phyloP scores from a whole-genome alignment of 2,888 invertebrate species.

The Glaucopsyche alexis region DNA sequence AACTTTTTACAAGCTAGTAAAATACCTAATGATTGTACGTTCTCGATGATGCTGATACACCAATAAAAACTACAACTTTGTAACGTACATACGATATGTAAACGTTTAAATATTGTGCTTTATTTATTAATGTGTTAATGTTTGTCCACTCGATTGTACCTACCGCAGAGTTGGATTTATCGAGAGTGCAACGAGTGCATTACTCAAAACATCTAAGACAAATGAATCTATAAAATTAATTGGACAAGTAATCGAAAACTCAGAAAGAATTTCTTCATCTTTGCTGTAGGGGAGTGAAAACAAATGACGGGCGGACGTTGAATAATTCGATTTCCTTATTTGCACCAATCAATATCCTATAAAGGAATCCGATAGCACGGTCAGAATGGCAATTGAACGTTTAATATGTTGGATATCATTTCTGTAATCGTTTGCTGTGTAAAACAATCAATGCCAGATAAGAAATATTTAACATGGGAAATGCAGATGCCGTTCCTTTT shows the following conservation, averaged over 20 bases:
- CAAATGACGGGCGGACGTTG: constrained; percentile 80
- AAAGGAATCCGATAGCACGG: constrained; percentile 64
- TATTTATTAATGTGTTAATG: neutral
- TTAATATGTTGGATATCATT: constrained; percentile 32
- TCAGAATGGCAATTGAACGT: constrained; percentile 46
- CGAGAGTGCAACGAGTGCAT: constrained; percentile 44
- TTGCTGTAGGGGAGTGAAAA: constrained; percentile 72
- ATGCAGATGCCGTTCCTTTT: neutral
- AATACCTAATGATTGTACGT: constrained; percentile 21
- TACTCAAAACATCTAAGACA: constrained; percentile 71
- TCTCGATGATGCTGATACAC: constrained; percentile 21
- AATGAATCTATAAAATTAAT: constrained; percentile 80
- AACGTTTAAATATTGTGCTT: neutral
- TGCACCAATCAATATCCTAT: constrained; percentile 77
- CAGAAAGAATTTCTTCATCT: constrained; percentile 79
- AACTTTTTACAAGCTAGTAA: constrained; percentile 25
- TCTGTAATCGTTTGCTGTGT: neutral
- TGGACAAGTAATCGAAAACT: constrained; percentile 81
- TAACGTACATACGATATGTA: neutral
- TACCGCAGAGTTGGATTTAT: constrained; percentile 26
- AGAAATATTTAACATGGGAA: neutral
- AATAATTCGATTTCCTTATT: constrained; percentile 81
- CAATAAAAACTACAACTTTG: constrained; percentile 24
- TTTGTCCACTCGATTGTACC: neutral
- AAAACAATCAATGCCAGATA: neutral